phyloP scores from a whole-genome alignment of 2,888 invertebrate genomes.

The Scaeva pyrastri region DNA sequence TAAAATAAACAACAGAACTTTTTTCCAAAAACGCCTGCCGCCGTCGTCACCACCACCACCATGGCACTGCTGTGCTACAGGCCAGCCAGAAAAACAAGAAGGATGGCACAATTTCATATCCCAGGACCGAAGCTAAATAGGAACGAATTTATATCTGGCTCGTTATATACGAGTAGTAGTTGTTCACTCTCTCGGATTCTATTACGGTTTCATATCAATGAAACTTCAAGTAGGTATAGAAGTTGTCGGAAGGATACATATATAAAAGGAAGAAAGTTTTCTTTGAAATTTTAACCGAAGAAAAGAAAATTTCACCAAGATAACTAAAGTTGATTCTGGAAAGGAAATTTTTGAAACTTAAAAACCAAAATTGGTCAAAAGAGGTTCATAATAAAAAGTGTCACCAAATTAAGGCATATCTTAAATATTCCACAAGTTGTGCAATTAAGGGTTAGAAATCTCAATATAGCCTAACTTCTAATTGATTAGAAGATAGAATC shows the following conservation, averaged over 20 bases:
- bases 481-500: too few species aligned
- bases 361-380: too few species aligned
- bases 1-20: conserved; percentile 74
- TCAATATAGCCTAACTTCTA: too few species aligned
- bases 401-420: too few species aligned
- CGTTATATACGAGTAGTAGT: too few species aligned
- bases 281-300: neutral
- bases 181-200: conserved; percentile 63
- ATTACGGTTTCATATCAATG: conserved; percentile 71
- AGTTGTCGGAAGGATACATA: too few species aligned
- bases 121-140: conserved; percentile 18
- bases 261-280: neutral
- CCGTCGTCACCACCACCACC: too few species aligned
- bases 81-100: conserved; percentile 5
- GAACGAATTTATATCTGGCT: conserved; percentile 26
- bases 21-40: conserved; percentile 33
- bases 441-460: too few species aligned
- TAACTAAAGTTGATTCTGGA: neutral
- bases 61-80: too few species aligned
- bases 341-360: too few species aligned
- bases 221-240: conserved; percentile 38
- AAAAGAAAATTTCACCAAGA: conserved; percentile 18
- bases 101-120: conserved; percentile 11
- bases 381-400: too few species aligned
- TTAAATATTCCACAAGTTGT: too few species aligned